Conservation (phyloP, 2,113 vertebrate species). For the Odocoileus virginianus region DNA sequence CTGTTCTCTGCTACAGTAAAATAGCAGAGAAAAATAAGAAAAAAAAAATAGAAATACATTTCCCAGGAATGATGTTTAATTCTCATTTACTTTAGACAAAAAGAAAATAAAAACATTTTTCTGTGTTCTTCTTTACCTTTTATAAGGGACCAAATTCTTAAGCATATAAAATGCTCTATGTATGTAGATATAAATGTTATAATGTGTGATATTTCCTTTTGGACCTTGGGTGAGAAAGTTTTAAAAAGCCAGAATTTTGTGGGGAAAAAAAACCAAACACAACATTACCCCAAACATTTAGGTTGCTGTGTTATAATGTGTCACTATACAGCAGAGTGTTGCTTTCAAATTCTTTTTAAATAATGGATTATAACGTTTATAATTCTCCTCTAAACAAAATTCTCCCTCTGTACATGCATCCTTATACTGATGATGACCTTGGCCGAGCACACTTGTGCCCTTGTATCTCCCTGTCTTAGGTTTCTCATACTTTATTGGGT, state of each 20-base stretch:
- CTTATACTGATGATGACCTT: background rate
- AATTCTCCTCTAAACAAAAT: background rate
- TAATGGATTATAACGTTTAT: background rate
- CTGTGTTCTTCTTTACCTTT: background rate
- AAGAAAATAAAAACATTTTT: background rate
- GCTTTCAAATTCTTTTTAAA: background rate
- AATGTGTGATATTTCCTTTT: background rate
- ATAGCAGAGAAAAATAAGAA: background rate
- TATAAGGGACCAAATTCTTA: background rate
- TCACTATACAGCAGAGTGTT: background rate
- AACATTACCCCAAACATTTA: background rate
- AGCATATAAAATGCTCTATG: background rate
- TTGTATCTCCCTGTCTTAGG: rapidly evolving
- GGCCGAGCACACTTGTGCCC: rapidly evolving
- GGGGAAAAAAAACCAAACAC: background rate
- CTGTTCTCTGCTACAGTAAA: background rate
- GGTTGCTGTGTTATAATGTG: background rate
- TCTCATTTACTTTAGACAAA: background rate
- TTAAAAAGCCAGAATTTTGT: background rate
- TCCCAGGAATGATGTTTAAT: background rate
- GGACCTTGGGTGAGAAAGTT: background rate
- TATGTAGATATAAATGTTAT: background rate
- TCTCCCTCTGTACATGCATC: too few species aligned
- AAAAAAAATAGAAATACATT: background rate
- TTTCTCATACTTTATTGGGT: too few species aligned